Evolutionary conservation across 2,888 invertebrate species (phyloP).

Genomic region (Cheilosia pagana): DNA sequence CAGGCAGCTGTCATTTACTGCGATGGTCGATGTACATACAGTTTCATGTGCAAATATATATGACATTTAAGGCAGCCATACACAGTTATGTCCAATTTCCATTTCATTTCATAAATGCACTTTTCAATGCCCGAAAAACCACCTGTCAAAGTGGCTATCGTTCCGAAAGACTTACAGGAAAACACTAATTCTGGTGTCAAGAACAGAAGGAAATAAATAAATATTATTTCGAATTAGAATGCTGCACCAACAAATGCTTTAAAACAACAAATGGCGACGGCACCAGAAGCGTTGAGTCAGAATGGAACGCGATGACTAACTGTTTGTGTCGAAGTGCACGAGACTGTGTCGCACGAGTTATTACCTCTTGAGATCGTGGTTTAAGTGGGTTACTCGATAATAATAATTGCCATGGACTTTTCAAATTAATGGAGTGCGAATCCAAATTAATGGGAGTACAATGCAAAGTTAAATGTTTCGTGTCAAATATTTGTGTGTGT

Average conservation of each 20-base stretch:
- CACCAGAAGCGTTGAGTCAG: background rate
- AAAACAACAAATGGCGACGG: background rate
- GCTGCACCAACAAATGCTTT: background rate
- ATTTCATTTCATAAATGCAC: conserved; percentile 1
- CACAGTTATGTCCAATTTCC: background rate
- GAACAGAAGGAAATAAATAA: background rate
- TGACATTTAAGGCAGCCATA: background rate
- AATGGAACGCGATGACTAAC: background rate
- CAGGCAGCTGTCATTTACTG: background rate
- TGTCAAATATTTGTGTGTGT: background rate
- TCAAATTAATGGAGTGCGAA: background rate
- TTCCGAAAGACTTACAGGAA: background rate
- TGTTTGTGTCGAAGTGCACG: background rate
- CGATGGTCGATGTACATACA: background rate
- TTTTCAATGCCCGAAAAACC: background rate
- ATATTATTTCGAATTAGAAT: background rate
- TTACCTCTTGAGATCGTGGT: background rate
- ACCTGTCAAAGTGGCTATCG: conserved; percentile 4
- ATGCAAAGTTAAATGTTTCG: background rate
- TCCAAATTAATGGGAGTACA: background rate
- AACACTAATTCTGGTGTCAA: background rate
- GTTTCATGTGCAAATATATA: background rate
- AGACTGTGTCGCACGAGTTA: background rate
- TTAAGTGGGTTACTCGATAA: background rate
- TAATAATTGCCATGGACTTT: background rate